Base-by-base conservation (phyloP, 2,888 invertebrate species). In the Watsonalla cultraria region DNA sequence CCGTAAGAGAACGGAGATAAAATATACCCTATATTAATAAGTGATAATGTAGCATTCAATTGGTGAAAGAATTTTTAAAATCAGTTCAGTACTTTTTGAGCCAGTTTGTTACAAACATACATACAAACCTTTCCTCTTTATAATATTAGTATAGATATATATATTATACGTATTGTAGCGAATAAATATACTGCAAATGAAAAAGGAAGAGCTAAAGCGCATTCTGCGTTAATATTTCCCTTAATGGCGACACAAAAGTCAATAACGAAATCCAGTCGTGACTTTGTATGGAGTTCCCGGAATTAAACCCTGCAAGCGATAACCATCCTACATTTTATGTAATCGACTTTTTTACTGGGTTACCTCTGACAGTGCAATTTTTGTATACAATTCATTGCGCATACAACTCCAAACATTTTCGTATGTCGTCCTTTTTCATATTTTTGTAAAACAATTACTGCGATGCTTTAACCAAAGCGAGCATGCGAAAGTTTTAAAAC, bases 231-330 rank as follows among this genome's bases (percentile, higher is more conserved):
- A 37, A 49, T 39, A 49, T 39, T 37, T 49, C 49, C 6, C 15
- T 15, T 37, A 49, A 49, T 13, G 14, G 49, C 15, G 13, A 35
- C 6, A 33, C 11, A 53, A 35, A n/a, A 47, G 45, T 47, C 47
- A 51, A 54, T 51, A 54, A 54, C 54, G 35, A 51, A 47, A 52
- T 52, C 47, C 37, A 52, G 47, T 51, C 33, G 37, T 39, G 14
- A 47, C 15, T 51, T 49, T 53, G 15, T 47, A 51, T 51, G 33
- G 34, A 11, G 24, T 51, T 9, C 34, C 46, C 33, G 51, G 35
- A 37, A 46, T 37, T 46, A 46, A 51, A 49, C 14, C 48, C 14
- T 37, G 48, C 15, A 14, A 24, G 37, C 46, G 14, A 46, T 46
- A 35, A 46, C 51, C 34, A n/a, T 45, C 37, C 35, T 37, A 46